Percentiles rank a stretch among this genome's conserved stretches.
Evolutionary conservation across 1,140 invertebrate species (phyloP).

Genomic region (Drosophila athabasca): DNA sequence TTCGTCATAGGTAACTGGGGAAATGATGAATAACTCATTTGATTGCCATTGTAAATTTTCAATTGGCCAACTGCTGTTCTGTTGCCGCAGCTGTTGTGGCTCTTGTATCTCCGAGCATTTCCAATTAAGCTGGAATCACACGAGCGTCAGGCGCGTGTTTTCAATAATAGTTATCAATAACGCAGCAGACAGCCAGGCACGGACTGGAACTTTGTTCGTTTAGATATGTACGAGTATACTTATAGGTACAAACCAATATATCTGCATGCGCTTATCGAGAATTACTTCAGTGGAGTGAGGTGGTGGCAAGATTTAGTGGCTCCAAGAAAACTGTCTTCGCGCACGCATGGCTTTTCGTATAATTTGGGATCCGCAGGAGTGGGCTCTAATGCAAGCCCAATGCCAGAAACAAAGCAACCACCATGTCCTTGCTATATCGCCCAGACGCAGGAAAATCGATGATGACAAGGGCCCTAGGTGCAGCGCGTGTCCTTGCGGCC

Average conservation of each 20-base stretch:
- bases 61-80: slow-evolving; percentile 34
- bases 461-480: slow-evolving; percentile 9
- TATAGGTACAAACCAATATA: neutral
- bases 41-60: slow-evolving; percentile 53
- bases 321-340: slow-evolving; percentile 15
- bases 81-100: slow-evolving; percentile 27
- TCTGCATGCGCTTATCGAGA: no score
- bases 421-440: slow-evolving; percentile 20
- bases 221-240: neutral
- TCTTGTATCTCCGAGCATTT: slow-evolving; percentile 22
- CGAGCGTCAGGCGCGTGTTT: slow-evolving; percentile 60
- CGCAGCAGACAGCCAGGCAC: slow-evolving; percentile 45
- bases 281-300: no score
- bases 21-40: slow-evolving; percentile 30
- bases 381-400: slow-evolving; percentile 36
- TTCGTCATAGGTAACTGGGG: slow-evolving; percentile 64
- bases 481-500: slow-evolving; percentile 22
- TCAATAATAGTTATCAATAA: slow-evolving; percentile 54
- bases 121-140: slow-evolving; percentile 45
- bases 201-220: slow-evolving; percentile 23
- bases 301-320: no score
- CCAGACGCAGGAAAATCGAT: slow-evolving; percentile 30
- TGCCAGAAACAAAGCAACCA: neutral
- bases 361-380: neutral
- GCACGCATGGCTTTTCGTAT: slow-evolving; percentile 23